Evolutionary conservation across 2,888 invertebrate genomes (phyloP).

Genomic region (Glyphotaelius pellucidus): DNA sequence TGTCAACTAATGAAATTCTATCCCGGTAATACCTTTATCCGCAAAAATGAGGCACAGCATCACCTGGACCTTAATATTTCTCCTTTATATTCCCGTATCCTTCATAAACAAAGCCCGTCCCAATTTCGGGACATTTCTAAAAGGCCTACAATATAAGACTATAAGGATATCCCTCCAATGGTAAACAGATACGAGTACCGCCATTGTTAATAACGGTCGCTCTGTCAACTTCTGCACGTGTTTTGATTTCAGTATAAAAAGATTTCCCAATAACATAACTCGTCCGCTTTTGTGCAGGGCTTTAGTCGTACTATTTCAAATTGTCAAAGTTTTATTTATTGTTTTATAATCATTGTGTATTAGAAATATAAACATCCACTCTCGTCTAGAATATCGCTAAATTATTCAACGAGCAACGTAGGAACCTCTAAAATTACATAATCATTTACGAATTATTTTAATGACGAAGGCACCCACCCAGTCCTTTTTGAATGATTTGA

Average conservation of each 20-base stretch:
- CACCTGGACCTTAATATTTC: slow-evolving; percentile 41
- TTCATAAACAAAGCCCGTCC: slow-evolving; percentile 33
- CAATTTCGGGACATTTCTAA: slow-evolving; percentile 27
- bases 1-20: slow-evolving; percentile 32
- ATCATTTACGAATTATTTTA: too few relatives aligned
- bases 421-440: too few relatives aligned
- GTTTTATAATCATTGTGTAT: too few relatives aligned
- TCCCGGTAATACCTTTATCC: slow-evolving; percentile 17
- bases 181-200: neutral
- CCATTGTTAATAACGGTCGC: slow-evolving; percentile 36
- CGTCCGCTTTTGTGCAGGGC: neutral
- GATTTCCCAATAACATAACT: neutral
- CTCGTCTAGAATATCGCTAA: too few relatives aligned
- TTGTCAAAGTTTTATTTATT: neutral
- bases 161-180: slow-evolving; percentile 26
- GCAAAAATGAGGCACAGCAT: slow-evolving; percentile 2
- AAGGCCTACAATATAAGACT: slow-evolving; percentile 16
- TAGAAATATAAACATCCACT: too few relatives aligned
- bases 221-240: neutral
- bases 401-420: too few relatives aligned
- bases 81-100: slow-evolving; percentile 35
- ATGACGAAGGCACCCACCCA: too few relatives aligned
- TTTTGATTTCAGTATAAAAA: neutral
- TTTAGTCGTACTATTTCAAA: neutral
- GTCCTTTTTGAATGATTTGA: too few relatives aligned